Evolutionary conservation across 2,797 vertebrate species (phyloP).

Genomic region (Sebastes itinus): DNA sequence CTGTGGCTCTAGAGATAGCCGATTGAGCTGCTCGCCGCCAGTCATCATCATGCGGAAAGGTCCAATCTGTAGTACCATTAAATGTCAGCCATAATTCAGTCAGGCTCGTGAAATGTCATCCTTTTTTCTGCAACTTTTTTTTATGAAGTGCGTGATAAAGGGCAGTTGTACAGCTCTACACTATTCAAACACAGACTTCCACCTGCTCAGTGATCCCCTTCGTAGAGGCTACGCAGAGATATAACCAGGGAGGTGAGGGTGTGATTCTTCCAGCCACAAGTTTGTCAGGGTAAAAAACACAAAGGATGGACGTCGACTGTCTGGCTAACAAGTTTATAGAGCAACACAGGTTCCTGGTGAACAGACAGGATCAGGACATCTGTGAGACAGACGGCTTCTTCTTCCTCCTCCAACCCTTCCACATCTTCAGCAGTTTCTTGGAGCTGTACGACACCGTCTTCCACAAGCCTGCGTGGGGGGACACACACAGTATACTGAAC

Average conservation of each 20-base stretch:
- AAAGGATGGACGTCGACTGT: not conserved
- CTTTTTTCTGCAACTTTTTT: constrained; percentile 17
- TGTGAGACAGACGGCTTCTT: constrained; percentile 71
- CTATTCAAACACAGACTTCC: constrained; percentile 7
- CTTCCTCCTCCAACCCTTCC: constrained; percentile 88
- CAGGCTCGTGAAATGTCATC: constrained; percentile 40
- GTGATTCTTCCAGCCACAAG: not conserved
- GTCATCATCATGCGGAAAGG: constrained; percentile 22
- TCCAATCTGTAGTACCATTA: not conserved
- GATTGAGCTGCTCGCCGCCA: not conserved
- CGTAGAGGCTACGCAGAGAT: not conserved
- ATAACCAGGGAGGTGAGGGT: constrained; percentile 1
- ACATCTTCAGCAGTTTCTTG: constrained; percentile 94
- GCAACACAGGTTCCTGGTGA: not conserved
- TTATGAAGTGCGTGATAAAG: constrained; percentile 20
- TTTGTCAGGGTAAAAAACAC: not conserved
- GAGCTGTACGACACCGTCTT: constrained; percentile 90
- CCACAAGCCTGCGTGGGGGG: constrained; percentile 81
- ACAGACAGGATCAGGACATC: constrained; percentile 64
- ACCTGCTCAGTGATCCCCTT: not conserved
- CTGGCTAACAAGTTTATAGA: constrained; percentile 2
- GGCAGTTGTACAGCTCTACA: constrained; percentile 6
- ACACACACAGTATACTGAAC: not conserved
- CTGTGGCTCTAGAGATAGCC: not conserved
- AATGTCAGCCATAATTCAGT: constrained; percentile 53